Evolutionary conservation across 2,888 invertebrate species (phyloP).

Genomic region (Atethmia centrago): DNA sequence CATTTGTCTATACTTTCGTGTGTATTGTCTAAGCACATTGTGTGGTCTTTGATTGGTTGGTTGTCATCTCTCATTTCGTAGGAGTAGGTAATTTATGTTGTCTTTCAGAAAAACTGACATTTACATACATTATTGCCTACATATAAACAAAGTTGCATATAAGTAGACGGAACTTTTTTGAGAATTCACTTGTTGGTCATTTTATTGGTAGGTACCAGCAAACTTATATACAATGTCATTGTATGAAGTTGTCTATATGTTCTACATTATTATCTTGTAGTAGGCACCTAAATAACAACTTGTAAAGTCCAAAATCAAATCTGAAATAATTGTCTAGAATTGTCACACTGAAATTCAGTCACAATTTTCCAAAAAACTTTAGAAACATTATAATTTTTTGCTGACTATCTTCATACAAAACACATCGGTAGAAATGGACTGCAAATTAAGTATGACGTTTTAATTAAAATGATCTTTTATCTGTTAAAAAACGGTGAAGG

Average conservation of each 20-base stretch:
- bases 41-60: constrained; percentile 18
- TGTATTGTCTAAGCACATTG: constrained; percentile 12
- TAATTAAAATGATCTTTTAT: not conserved
- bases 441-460: not conserved
- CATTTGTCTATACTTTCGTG: constrained; percentile 14
- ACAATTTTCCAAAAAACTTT: no score
- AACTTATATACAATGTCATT: no score
- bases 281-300: not conserved
- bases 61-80: constrained; percentile 1
- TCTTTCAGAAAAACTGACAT: constrained; percentile 7
- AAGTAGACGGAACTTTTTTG: not conserved
- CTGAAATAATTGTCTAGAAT: not conserved
- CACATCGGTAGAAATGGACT: not conserved
- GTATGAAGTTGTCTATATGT: no score
- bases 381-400: not conserved
- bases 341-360: not conserved
- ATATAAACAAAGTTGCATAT: not conserved
- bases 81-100: constrained; percentile 12
- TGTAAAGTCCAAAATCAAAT: not conserved
- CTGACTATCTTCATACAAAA: not conserved
- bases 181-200: no score
- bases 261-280: not conserved
- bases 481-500: no score
- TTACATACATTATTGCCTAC: not conserved
- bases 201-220: no score